Base-by-base conservation (phyloP, 2,113 vertebrate genomes). In the Prochilodus magdalenae region DNA sequence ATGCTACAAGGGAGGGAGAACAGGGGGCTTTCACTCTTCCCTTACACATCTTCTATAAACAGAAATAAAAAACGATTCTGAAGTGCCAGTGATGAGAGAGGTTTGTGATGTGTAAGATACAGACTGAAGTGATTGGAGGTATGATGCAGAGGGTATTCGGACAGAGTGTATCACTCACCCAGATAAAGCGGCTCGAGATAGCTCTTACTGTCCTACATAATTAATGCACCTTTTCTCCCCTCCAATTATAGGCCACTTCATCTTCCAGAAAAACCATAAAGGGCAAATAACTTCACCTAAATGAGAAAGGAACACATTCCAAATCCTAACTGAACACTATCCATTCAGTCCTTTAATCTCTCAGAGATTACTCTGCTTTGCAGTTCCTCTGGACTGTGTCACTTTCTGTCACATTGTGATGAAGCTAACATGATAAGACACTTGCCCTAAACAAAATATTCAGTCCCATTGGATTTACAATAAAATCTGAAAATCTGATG, bases 231-330 rank as follows among this genome's bases (percentile, higher is more conserved):
- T 63, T 55, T 77, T 79, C 75, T 82, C 76, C 73, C 47, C 63
- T 77, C 73, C 79, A 80, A 88, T 88, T 86, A 88, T 77, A 86
- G 83, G 76, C 73, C 79, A 86, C 80, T 88, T 84, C 78, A 84
- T 86, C 57, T 57, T 77, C 66, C 57, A 83, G 77, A 47, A 55
- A 14, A 55, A 55, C 59, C 73, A 80, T 76, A 82, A 83, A 62
- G 47, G 70, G 36, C 79, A 74, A 72, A 83, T 83, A 86, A 84
- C 73, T 81, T 77, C 75, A 47, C 74, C 29, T 57, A 70, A 87
- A 79, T 55, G 76, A 80, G 67, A 81, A 81, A 74, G 67, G 75
- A 80, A 75, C 63, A 83, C 74, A 79, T 75, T 77, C 66, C 65
- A 71, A 73, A n/a, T 0, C 67, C 83, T n/a, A 80, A 57, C 72